Conservation (phyloP, 2,888 invertebrate genomes). For the Quadriops clusia region DNA sequence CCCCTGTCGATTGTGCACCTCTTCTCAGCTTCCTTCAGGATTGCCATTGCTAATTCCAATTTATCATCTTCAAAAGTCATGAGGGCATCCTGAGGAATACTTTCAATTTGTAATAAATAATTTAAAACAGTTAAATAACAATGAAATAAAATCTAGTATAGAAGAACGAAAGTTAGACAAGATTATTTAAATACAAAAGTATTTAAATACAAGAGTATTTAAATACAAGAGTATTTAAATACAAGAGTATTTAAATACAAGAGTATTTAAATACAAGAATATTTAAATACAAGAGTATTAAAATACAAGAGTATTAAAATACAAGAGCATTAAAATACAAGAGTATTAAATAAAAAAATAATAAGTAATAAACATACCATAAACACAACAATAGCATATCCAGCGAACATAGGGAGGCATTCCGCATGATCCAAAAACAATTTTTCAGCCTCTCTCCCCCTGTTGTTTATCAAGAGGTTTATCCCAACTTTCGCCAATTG, state of each 20-base stretch:
- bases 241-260: no score
- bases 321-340: no score
- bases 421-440: conserved; percentile 36
- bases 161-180: not conserved
- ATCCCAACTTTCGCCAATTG: conserved; percentile 37
- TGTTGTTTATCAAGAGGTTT: conserved; percentile 38
- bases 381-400: conserved; percentile 38
- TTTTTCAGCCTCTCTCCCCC: conserved; percentile 34
- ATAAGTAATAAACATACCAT: conserved; percentile 31
- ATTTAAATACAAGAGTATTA: no score
- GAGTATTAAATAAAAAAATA: not conserved
- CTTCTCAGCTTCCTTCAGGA: conserved; percentile 38
- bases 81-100: conserved; percentile 46
- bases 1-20: conserved; percentile 22
- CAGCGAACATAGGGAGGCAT: conserved; percentile 38
- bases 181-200: not conserved
- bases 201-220: not conserved
- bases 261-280: no score
- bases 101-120: no score
- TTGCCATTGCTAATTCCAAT: conserved; percentile 42
- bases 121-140: no score
- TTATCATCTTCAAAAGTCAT: conserved; percentile 61
- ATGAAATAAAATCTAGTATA: no score
- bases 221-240: not conserved
- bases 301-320: no score